These are phyloP conservation scores for Drymodes brunneopygia DNA, from an alignment of 2,113 vertebrate species.

Conservation along the genomic window DNA sequence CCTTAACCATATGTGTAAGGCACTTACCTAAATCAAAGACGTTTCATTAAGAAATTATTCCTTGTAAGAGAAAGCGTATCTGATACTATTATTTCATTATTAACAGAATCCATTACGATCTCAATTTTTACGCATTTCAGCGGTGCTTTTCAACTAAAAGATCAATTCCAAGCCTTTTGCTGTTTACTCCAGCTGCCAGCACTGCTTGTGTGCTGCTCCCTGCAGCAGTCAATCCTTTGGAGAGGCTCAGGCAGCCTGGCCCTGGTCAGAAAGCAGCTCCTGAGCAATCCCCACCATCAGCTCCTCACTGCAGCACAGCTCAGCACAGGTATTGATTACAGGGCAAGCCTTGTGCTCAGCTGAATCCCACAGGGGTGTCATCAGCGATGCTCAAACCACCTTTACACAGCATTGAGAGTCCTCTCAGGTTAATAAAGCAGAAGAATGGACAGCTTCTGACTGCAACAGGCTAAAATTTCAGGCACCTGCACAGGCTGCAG, in stretches of 20 bases:
- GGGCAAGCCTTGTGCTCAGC: too few species aligned
- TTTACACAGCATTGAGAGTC: accelerated
- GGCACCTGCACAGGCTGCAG: neutral
- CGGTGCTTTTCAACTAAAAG: neutral
- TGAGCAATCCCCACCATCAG: accelerated
- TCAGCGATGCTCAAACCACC: neutral
- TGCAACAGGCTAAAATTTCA: neutral
- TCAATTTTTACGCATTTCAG: neutral
- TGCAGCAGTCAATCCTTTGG: neutral
- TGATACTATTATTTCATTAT: neutral
- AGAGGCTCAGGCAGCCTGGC: neutral
- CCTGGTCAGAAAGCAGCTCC: neutral
- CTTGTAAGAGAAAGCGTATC: neutral
- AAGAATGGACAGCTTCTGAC: neutral
- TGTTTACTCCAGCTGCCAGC: neutral
- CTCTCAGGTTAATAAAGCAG: neutral
- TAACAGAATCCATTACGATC: neutral
- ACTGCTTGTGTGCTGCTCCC: too few species aligned
- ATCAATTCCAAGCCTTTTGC: neutral
- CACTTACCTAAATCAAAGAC: neutral
- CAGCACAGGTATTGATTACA: neutral
- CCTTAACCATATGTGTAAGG: neutral
- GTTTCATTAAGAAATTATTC: neutral
- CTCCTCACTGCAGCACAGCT: neutral
- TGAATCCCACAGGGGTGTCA: neutral